These are phyloP conservation scores for Aphelenchoides fujianensis DNA, from an alignment of 1,140 invertebrate genomes.

Conservation along the genomic window DNA sequence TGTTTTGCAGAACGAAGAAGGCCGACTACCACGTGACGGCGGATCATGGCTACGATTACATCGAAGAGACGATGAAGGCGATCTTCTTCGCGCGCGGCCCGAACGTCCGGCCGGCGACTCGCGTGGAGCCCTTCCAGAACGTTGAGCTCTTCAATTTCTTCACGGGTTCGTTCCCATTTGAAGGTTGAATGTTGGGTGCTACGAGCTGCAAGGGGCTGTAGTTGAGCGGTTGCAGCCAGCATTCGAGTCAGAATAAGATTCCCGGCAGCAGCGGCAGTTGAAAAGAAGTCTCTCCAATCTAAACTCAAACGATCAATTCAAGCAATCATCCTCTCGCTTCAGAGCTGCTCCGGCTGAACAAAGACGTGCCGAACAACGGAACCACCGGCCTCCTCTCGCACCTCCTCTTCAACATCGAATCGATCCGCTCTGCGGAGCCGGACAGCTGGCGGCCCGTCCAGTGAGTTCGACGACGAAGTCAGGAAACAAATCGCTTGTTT, in stretches of 20 bases:
- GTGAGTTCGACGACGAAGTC: background rate
- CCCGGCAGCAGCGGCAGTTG: too few relatives aligned
- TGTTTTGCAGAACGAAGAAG: constrained; percentile 23
- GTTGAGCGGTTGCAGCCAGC: too few relatives aligned
- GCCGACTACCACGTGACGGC: constrained; percentile 22
- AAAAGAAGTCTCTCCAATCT: too few relatives aligned
- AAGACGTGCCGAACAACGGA: constrained; percentile 40
- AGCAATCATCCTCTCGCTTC: too few relatives aligned
- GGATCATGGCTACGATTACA: constrained; percentile 51
- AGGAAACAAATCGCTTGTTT: background rate
- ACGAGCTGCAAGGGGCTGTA: too few relatives aligned
- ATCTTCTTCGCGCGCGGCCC: constrained; percentile 55
- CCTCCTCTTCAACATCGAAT: constrained; percentile 30
- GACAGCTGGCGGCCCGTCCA: constrained; percentile 2
- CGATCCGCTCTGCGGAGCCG: background rate
- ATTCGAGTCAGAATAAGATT: too few relatives aligned
- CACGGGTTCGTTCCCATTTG: too few relatives aligned
- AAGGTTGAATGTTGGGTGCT: too few relatives aligned
- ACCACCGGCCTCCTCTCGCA: constrained; percentile 29
- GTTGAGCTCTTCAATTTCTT: constrained; percentile 54
- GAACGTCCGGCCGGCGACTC: constrained; percentile 31
- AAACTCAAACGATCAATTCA: too few relatives aligned
- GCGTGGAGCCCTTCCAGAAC: constrained; percentile 54
- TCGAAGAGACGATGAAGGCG: constrained; percentile 41
- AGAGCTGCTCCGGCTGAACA: constrained; percentile 32